phyloP scores from a whole-genome alignment of 2,113 vertebrate species.

The Lepisosteus osseus region DNA sequence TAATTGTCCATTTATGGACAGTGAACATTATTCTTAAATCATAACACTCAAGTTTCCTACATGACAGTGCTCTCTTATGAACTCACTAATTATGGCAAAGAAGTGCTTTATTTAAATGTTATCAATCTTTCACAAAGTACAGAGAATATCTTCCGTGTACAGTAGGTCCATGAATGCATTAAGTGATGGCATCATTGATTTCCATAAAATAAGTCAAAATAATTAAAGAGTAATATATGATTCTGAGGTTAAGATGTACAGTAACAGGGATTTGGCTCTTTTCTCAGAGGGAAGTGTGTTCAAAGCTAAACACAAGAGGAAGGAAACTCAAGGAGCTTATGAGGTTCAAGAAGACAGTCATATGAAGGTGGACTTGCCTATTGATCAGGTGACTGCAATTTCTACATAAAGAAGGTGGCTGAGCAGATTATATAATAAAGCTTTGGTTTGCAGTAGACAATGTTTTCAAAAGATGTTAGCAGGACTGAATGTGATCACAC shows the following conservation, averaged over 20 bases:
- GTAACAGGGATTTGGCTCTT: slow-evolving; percentile 69
- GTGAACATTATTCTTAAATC: too few species aligned
- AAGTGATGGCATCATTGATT: slow-evolving; percentile 58
- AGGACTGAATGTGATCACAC: too few species aligned
- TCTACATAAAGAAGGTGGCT: too few species aligned
- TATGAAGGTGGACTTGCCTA: slow-evolving; percentile 54
- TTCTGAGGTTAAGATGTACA: slow-evolving; percentile 37
- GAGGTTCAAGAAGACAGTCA: slow-evolving; percentile 53
- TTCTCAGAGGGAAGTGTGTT: slow-evolving; percentile 61
- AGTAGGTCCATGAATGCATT: slow-evolving; percentile 50
- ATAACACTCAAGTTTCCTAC: slow-evolving; percentile 31
- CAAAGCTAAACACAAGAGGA: slow-evolving; percentile 55
- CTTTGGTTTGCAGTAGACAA: too few species aligned
- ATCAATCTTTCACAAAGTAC: too few species aligned
- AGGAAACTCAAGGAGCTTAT: slow-evolving; percentile 44
- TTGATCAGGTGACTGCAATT: slow-evolving; percentile 49
- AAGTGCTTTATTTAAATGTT: not conserved
- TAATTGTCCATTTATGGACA: too few species aligned
- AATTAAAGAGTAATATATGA: slow-evolving; percentile 27
- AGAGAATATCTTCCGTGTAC: not conserved
- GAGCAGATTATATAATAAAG: too few species aligned
- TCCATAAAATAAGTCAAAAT: slow-evolving; percentile 29
- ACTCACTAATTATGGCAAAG: slow-evolving; percentile 33
- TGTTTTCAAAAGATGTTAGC: too few species aligned
- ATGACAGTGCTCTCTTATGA: slow-evolving; percentile 24